Evolutionary conservation across 1,140 invertebrate species (phyloP), one percentile per base, ranked within the genome.

Genomic region (Ectropis grisescens): DNA sequence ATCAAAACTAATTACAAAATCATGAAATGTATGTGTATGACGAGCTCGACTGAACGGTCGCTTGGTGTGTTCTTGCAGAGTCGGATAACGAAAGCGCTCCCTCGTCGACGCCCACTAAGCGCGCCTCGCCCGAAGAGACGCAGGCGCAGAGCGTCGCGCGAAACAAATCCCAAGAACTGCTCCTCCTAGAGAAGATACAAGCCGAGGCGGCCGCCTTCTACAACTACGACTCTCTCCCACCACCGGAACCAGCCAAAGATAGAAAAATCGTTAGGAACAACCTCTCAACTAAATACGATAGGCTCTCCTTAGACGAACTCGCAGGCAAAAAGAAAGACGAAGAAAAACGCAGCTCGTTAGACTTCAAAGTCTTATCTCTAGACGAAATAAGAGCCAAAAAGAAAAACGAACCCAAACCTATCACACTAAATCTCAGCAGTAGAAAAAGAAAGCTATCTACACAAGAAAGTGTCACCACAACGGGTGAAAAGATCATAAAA

Each of bases 51-150:
- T 74, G 58, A 78, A 57, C 56, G 57, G 50, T 79, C 67, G 41
- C 41, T 61, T 53, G n/a, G 71, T 88, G 83, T 88, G 82, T 89
- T 87, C 82, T 89, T 89, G 82, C 87, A 90, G 89, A 90, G 62
- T 89, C 89, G 44, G 88, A 89, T 82, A 88, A 84, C 68, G 88
- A 90, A 82, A 88, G 87, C 50, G 82, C 82, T 40, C 83, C 87
- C 8, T 82, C 84, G n/a, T 67, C 68, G 10, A 87, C 87, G 13
- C 87, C 87, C 13, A 81, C 71, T 12, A 89, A 87, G 67, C 57
- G 48, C 7, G 48, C 22, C 13, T 47, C 51, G 2, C 33, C 58
- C 4, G 64, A 71, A 11, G 57, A 56, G 11, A n/a, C n/a, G n/a
- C n/a, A n/a, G n/a, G 42, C 49, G 5, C 47, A 45, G 30, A 50